These are phyloP conservation scores for Falcaria lacertinaria DNA, from an alignment of 2,888 invertebrate genomes.

Conservation along the genomic window DNA sequence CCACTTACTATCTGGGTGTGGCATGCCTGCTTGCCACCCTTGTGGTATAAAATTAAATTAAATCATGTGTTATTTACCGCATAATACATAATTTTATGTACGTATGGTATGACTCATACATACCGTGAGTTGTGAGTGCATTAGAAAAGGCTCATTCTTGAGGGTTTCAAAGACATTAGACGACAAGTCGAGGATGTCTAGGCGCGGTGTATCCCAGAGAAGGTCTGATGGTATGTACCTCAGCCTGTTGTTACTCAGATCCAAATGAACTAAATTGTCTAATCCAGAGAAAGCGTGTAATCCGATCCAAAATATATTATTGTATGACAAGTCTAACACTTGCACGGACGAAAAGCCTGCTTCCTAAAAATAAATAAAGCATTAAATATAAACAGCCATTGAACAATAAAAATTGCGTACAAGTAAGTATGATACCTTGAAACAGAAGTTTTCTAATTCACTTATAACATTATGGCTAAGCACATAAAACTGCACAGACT, in stretches of 20 bases:
- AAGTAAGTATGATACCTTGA: conserved; percentile 65
- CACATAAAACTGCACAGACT: conserved; percentile 79
- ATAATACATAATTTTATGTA: not conserved
- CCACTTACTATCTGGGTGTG: no score
- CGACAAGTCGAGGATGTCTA: conserved; percentile 79
- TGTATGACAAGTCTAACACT: conserved; percentile 77
- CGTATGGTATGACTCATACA: conserved; percentile 2
- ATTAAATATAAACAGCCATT: not conserved
- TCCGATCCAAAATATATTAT: conserved; percentile 81
- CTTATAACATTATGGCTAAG: conserved; percentile 82
- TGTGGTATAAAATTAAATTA: no score
- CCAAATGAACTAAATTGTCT: conserved; percentile 69
- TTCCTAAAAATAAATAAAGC: conserved; percentile 52
- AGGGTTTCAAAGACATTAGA: conserved; percentile 81
- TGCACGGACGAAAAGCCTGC: conserved; percentile 66
- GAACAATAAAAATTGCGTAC: not conserved
- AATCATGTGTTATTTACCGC: no score
- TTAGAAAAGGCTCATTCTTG: conserved; percentile 77
- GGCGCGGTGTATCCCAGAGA: conserved; percentile 75
- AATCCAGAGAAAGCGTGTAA: conserved; percentile 80
- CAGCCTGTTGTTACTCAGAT: conserved; percentile 82
- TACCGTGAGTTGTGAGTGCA: conserved; percentile 76
- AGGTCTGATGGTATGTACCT: conserved; percentile 76
- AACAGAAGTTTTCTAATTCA: conserved; percentile 80
- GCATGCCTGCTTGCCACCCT: no score